Evolutionary conservation across 2,888 invertebrate species (phyloP).

Genomic region (Tyria jacobaeae): DNA sequence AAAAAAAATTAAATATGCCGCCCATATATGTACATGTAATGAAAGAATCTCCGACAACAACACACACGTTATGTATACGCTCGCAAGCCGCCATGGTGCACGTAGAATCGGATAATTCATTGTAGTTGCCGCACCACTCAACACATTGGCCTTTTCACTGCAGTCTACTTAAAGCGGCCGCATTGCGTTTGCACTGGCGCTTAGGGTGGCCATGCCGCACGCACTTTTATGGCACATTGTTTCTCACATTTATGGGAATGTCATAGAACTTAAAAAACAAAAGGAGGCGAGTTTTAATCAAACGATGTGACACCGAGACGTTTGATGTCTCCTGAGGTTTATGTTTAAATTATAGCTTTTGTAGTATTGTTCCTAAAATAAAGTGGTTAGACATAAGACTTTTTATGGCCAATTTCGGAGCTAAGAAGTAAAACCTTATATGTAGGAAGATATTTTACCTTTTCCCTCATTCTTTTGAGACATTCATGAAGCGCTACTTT

Average conservation of each 20-base stretch:
- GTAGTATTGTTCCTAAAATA: neutral
- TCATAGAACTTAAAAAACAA: neutral
- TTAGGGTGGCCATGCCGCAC: constrained; percentile 11
- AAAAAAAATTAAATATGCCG: too few relatives aligned
- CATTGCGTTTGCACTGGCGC: constrained; percentile 32
- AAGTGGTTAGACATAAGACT: neutral
- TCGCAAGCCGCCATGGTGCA: neutral
- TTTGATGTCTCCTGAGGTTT: neutral
- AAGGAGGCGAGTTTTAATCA: neutral
- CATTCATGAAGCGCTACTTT: neutral
- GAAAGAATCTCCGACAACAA: neutral
- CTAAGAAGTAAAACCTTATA: neutral
- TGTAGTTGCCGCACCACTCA: constrained; percentile 1
- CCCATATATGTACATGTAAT: too few relatives aligned
- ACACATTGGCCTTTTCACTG: constrained; percentile 35
- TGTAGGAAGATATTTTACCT: neutral
- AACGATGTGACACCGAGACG: neutral
- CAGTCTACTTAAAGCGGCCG: constrained; percentile 33
- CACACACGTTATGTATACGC: neutral
- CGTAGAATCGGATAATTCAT: neutral
- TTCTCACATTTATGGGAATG: neutral
- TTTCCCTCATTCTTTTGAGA: neutral
- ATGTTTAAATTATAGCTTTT: neutral
- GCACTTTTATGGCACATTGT: constrained; percentile 5
- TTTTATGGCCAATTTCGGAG: neutral